Evolutionary conservation across 2,113 vertebrate genomes (phyloP).

Genomic region (Uropsilus gracilis): DNA sequence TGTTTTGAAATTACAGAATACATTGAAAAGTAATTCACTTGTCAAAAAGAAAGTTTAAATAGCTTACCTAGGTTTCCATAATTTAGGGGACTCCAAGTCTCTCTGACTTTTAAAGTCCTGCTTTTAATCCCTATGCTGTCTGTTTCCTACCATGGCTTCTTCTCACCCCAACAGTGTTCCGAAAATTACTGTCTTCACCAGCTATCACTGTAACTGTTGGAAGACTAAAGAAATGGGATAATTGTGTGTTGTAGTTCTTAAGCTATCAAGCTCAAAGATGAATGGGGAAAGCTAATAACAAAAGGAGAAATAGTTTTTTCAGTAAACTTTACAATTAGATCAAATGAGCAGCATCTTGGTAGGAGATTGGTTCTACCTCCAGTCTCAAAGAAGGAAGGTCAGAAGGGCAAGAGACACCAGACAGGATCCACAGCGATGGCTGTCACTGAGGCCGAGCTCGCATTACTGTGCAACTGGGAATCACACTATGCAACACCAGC

Average conservation of each 20-base stretch:
- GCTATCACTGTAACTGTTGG: too few species aligned
- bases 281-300: neutral
- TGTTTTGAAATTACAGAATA: constrained; percentile 37
- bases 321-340: neutral
- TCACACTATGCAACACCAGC: neutral
- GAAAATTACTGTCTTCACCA: neutral
- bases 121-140: neutral
- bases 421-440: neutral
- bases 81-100: neutral
- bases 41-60: neutral
- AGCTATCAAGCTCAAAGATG: neutral
- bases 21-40: neutral
- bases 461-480: neutral
- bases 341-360: neutral
- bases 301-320: neutral
- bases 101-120: neutral
- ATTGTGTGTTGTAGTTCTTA: neutral
- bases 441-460: neutral
- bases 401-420: neutral
- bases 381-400: neutral
- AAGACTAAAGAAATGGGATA: neutral
- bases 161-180: neutral
- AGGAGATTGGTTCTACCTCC: neutral
- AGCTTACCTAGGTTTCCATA: neutral
- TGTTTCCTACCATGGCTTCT: neutral